Evolutionary conservation across 1,140 invertebrate genomes (phyloP).

Genomic region (Drosophila persimilis): DNA sequence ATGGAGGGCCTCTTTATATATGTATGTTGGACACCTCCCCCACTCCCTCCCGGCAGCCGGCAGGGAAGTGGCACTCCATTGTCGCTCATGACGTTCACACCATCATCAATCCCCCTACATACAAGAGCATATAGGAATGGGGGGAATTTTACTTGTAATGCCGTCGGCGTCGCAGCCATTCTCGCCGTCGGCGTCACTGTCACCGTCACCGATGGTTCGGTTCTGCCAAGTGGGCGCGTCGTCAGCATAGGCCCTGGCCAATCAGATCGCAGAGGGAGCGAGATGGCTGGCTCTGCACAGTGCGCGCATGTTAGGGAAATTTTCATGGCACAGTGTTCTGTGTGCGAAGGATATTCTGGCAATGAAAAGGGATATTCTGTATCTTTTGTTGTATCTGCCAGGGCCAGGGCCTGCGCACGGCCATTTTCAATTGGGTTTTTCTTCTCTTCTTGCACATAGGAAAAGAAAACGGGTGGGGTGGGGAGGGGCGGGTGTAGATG

Average conservation of each 20-base stretch:
- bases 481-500: conserved; percentile 32
- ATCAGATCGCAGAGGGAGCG: conserved; percentile 47
- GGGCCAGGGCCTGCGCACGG: conserved; percentile 43
- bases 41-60: too few relatives aligned
- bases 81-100: conserved; percentile 61
- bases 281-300: conserved; percentile 25
- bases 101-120: conserved; percentile 17
- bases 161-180: conserved; percentile 44
- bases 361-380: too few relatives aligned
- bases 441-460: neutral
- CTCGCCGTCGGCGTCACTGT: conserved; percentile 3
- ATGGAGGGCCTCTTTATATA: conserved; percentile 48
- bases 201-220: neutral
- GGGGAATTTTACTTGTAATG: conserved; percentile 39
- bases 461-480: neutral
- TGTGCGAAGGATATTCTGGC: conserved; percentile 45
- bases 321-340: conserved; percentile 20
- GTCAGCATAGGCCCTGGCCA: too few relatives aligned
- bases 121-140: conserved; percentile 2
- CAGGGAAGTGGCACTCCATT: conserved; percentile 51
- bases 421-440: conserved; percentile 51
- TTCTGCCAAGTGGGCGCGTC: too few relatives aligned
- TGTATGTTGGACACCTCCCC: conserved; percentile 17
- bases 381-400: too few relatives aligned
- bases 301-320: conserved; percentile 57